Evolutionary conservation across 2,888 invertebrate species (phyloP).

Genomic region (Apantesis nais): DNA sequence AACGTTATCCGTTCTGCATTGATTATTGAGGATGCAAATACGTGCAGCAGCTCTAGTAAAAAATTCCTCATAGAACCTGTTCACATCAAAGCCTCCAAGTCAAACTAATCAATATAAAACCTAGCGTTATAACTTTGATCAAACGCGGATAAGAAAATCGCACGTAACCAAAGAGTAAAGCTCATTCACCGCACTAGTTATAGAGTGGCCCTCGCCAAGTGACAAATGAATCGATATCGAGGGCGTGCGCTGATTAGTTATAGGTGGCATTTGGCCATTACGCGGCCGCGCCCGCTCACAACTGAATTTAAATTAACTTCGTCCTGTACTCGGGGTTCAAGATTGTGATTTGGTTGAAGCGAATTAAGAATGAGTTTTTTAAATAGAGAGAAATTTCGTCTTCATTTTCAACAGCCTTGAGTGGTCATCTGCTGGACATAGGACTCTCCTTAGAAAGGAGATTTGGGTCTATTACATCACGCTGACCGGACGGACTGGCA

Average conservation of each 20-base stretch:
- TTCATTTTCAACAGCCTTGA: too few relatives aligned
- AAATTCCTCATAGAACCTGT: background rate
- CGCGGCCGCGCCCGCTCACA: slow-evolving; percentile 66
- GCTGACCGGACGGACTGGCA: too few relatives aligned
- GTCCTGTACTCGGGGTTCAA: slow-evolving; percentile 49
- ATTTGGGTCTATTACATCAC: too few relatives aligned
- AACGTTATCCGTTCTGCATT: too few relatives aligned
- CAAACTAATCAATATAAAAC: background rate
- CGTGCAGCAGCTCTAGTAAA: background rate
- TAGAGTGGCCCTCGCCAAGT: slow-evolving; percentile 43
- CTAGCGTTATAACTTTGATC: background rate
- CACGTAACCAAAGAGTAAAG: slow-evolving; percentile 27
- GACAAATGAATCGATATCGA: slow-evolving; percentile 70
- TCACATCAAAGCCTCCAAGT: background rate
- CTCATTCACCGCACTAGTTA: slow-evolving; percentile 38
- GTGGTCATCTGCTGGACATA: too few relatives aligned
- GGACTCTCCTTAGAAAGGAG: too few relatives aligned
- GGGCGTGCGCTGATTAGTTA: slow-evolving; percentile 74
- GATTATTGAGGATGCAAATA: background rate
- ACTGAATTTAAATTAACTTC: slow-evolving; percentile 71
- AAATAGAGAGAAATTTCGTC: background rate
- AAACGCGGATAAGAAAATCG: slow-evolving; percentile 2
- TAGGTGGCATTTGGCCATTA: slow-evolving; percentile 74
- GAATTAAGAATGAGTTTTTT: slow-evolving; percentile 14
- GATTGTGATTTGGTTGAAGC: slow-evolving; percentile 21